Percentiles rank a stretch among this genome's conserved stretches.
Evolutionary conservation across 2,888 invertebrate genomes (phyloP).

Genomic region (Colostygia pectinataria): DNA sequence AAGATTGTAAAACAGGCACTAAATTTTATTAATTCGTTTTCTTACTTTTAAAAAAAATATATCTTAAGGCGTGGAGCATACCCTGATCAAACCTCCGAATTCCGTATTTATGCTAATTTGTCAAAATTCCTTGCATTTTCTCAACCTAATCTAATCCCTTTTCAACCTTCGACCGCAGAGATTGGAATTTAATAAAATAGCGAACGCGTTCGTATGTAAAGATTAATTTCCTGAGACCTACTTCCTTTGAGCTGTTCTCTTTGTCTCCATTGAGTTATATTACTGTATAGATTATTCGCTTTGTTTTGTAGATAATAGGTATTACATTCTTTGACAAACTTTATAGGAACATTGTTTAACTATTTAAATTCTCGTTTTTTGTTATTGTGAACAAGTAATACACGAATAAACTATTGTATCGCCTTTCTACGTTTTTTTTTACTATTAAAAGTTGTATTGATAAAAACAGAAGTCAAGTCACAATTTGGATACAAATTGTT

Average conservation of each 20-base stretch:
- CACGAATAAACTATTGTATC: too few relatives aligned
- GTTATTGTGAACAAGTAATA: too few relatives aligned
- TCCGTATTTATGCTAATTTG: constrained; percentile 12
- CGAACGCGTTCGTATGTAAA: constrained; percentile 48
- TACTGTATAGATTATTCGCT: constrained; percentile 1
- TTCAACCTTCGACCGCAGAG: constrained; percentile 18
- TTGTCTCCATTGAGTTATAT: constrained; percentile 50
- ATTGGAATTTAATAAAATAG: constrained; percentile 29
- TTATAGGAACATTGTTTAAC: background rate
- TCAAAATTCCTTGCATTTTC: constrained; percentile 14
- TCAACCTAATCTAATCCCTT: constrained; percentile 13
- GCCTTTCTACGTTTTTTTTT: too few relatives aligned
- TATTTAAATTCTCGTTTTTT: too few relatives aligned
- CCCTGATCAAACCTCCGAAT: background rate
- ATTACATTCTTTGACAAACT: background rate
- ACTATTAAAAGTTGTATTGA: too few relatives aligned
- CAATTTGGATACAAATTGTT: too few relatives aligned
- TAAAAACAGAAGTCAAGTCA: too few relatives aligned
- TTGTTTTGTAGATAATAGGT: background rate
- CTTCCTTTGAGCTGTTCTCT: constrained; percentile 41
- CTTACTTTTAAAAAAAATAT: too few relatives aligned
- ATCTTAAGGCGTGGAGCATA: background rate
- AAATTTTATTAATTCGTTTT: too few relatives aligned
- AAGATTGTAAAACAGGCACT: too few relatives aligned
- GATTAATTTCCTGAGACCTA: constrained; percentile 54